phyloP scores from a whole-genome alignment of 1,140 invertebrate genomes.

The Heliconius nattereri region DNA sequence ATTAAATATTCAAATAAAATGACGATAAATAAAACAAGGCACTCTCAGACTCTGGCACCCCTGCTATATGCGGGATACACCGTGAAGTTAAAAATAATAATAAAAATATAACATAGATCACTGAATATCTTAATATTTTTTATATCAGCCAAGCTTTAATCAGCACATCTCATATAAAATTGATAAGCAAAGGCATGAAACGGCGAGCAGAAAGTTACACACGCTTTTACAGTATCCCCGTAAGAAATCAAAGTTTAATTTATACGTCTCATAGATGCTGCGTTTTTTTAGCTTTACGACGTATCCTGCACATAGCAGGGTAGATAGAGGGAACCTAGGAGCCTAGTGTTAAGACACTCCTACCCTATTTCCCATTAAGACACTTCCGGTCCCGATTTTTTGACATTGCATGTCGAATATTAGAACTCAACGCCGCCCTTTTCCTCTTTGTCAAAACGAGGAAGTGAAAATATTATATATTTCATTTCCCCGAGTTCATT shows the following conservation, averaged over 20 bases:
- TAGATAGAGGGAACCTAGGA: not conserved
- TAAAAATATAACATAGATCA: no score
- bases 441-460: no score
- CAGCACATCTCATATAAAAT: slow-evolving; percentile 2
- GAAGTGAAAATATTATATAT: no score
- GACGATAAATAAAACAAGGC: no score
- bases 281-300: no score
- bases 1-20: no score
- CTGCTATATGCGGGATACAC: no score
- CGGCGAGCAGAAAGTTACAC: no score
- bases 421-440: not conserved
- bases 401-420: not conserved
- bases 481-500: no score
- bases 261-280: not conserved
- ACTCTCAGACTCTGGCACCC: no score
- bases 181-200: not conserved
- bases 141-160: not conserved
- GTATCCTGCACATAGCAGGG: not conserved
- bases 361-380: not conserved
- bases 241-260: not conserved
- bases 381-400: not conserved
- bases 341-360: not conserved
- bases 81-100: no score
- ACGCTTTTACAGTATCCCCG: not conserved
- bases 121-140: not conserved